Conservation (phyloP, 2,113 vertebrate species). For the Recurvirostra avosetta region DNA sequence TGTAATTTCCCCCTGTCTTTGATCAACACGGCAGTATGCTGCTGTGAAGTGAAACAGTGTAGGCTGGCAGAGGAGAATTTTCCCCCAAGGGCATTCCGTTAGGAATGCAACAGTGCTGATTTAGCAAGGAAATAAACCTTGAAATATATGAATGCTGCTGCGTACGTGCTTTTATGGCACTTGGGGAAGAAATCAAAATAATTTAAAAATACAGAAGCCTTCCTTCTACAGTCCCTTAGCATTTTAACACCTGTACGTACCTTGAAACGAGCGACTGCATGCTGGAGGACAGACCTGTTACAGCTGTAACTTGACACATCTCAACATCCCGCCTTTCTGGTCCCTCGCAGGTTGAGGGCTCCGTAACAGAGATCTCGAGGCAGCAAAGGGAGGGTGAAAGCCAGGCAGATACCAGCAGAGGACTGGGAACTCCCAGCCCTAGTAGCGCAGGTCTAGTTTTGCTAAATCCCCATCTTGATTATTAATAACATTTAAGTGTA, state of each 20-base stretch:
- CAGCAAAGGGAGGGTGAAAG: not conserved
- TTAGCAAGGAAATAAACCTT: slow-evolving; percentile 21
- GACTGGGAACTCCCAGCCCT: not conserved
- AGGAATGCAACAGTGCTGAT: not conserved
- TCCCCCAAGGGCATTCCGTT: not conserved
- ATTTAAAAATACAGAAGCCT: not conserved
- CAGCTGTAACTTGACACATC: not conserved
- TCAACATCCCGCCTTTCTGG: not conserved
- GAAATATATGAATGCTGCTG: not conserved
- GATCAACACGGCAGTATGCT: not conserved
- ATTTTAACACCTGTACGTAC: not conserved
- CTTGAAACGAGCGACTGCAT: not conserved
- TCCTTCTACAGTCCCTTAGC: not conserved
- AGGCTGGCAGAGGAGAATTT: not conserved
- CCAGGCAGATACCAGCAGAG: not conserved
- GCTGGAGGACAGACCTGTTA: not conserved
- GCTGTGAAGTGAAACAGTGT: not conserved
- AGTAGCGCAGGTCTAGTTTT: not conserved
- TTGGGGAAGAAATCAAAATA: not conserved
- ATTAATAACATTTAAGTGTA: not conserved
- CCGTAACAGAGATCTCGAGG: not conserved
- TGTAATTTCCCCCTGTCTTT: not conserved
- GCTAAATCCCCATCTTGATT: not conserved
- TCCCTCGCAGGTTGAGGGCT: fast-evolving
- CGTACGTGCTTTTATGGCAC: not conserved